A percentile compares a stretch with the other conserved stretches of the same genome.
Conservation (phyloP, 2,888 invertebrate genomes). For the Cryptocheilus praepositus region DNA sequence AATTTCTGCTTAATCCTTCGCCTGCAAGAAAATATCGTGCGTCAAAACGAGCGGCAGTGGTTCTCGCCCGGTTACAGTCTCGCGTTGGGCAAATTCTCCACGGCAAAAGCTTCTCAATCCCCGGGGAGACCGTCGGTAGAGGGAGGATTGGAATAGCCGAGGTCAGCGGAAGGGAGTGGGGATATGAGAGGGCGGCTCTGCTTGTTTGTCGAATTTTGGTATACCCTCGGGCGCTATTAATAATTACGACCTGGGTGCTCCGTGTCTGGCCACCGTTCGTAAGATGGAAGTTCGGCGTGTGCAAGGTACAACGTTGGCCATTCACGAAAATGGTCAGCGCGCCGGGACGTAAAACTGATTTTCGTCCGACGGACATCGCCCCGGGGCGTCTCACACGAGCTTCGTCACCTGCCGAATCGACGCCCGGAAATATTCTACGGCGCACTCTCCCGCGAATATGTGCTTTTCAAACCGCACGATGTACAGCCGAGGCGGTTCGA, state of each 20-base stretch:
- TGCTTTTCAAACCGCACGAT: too few species aligned
- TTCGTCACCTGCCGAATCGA: neutral
- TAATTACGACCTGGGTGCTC: conserved; percentile 38
- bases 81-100: too few species aligned
- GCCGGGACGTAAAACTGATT: conserved; percentile 16
- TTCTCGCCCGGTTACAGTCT: neutral
- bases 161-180: neutral
- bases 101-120: neutral
- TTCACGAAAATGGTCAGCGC: conserved; percentile 3
- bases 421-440: too few species aligned
- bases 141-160: too few species aligned
- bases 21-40: neutral
- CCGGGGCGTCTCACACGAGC: neutral
- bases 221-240: conserved; percentile 39
- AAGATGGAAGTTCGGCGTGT: conserved; percentile 12
- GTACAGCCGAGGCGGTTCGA: too few species aligned
- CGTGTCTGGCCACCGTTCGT: conserved; percentile 34
- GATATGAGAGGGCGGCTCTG: neutral
- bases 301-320: conserved; percentile 18
- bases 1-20: conserved; percentile 32
- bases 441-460: too few species aligned
- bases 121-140: too few species aligned
- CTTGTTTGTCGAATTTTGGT: conserved; percentile 30
- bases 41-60: neutral
- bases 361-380: neutral